Conservation (phyloP, 2,888 invertebrate genomes). For the Zhuqinia jingwanae region DNA sequence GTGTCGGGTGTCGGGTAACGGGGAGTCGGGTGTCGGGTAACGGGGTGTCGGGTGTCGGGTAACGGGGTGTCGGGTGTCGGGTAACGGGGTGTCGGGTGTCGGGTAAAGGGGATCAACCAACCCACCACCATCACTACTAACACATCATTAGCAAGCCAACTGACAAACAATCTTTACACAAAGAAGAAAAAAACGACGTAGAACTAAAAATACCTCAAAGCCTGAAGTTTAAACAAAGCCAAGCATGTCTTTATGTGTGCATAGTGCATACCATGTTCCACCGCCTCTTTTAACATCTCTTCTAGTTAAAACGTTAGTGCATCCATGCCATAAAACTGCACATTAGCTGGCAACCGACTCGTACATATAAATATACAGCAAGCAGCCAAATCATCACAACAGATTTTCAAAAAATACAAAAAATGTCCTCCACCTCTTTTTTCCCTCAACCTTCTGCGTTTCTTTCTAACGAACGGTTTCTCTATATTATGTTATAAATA, state of each 20-base stretch:
- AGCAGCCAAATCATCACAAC: not conserved
- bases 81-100: too few relatives aligned
- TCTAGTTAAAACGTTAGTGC: not conserved
- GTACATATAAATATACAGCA: too few relatives aligned
- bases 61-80: too few relatives aligned
- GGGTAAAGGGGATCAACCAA: too few relatives aligned
- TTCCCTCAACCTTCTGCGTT: conserved; percentile 1
- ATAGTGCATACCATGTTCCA: not conserved
- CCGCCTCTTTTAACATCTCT: conserved; percentile 1
- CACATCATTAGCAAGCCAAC: not conserved
- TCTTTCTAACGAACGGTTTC: not conserved
- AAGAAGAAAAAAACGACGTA: too few relatives aligned
- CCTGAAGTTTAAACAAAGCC: not conserved
- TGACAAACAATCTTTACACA: not conserved
- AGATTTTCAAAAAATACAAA: conserved; percentile 13
- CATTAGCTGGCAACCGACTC: too few relatives aligned
- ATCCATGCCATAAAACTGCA: not conserved
- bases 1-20: too few relatives aligned
- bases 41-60: too few relatives aligned
- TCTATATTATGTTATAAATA: not conserved
- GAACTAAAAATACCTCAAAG: conserved; percentile 26
- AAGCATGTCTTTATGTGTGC: not conserved
- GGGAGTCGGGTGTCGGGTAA: too few relatives aligned
- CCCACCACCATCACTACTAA: not conserved
- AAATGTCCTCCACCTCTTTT: conserved; percentile 3